phyloP scores from a whole-genome alignment of 2,113 vertebrate species.

The Peucedramus taeniatus region DNA sequence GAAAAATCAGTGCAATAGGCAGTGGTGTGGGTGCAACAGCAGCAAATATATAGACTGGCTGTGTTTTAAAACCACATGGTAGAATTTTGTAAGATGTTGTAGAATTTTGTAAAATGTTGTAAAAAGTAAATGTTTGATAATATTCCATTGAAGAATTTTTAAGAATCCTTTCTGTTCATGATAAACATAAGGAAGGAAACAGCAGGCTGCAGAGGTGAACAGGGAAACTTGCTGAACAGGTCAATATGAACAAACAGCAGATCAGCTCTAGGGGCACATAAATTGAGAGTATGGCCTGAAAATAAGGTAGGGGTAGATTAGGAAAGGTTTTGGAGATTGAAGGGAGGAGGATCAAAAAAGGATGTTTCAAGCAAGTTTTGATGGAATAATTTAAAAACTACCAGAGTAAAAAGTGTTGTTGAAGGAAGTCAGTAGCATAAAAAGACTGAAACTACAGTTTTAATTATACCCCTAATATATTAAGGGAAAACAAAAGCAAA shows the following conservation, averaged over 20 bases:
- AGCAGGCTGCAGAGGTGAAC: not conserved
- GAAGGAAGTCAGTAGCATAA: not conserved
- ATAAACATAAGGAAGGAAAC: not conserved
- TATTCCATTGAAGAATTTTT: not conserved
- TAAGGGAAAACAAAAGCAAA: not conserved
- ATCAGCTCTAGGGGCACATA: not conserved
- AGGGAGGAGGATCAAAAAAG: not conserved
- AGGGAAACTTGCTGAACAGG: not conserved
- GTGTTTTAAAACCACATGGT: not conserved
- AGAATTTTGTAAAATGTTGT: too few relatives aligned
- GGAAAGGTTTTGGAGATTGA: not conserved
- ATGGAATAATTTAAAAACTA: not conserved
- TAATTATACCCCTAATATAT: not conserved
- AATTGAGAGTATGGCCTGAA: not conserved
- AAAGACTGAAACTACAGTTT: not conserved
- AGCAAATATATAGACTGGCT: not conserved
- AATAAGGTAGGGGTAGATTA: not conserved
- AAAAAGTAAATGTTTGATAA: not conserved
- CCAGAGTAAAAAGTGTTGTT: not conserved
- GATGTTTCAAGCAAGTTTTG: not conserved
- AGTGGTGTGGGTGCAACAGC: not conserved
- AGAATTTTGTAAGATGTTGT: too few relatives aligned
- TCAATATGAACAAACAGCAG: not conserved
- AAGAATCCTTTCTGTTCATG: not conserved
- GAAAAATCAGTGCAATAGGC: not conserved